phyloP scores from a whole-genome alignment of 2,113 vertebrate genomes.

The Regulus satrapa region DNA sequence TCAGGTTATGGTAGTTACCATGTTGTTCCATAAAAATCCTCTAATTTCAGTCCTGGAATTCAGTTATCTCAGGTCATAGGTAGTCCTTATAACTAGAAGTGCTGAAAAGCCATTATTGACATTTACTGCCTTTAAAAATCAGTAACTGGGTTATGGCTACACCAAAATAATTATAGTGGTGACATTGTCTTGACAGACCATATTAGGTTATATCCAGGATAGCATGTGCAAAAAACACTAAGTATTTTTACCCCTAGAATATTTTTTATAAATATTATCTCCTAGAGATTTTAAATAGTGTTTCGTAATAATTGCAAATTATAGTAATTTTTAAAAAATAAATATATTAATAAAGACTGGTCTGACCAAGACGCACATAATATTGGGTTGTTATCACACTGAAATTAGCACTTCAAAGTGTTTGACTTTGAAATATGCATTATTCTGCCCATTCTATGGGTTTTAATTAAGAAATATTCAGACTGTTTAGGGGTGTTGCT shows the following conservation, averaged over 20 bases:
- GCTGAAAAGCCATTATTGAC: neutral
- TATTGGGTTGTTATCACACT: too few relatives aligned
- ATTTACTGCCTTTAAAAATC: neutral
- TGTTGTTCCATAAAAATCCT: neutral
- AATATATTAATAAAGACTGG: neutral
- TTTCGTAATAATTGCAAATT: neutral
- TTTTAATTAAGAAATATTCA: neutral
- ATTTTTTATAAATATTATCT: neutral
- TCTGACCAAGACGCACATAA: neutral
- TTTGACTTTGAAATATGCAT: neutral
- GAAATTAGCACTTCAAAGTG: neutral
- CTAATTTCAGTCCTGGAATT: neutral
- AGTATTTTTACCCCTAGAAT: neutral
- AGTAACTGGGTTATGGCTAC: neutral
- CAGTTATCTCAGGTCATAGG: neutral
- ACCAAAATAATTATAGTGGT: neutral
- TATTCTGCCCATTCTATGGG: neutral
- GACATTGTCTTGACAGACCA: neutral
- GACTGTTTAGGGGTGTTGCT: neutral
- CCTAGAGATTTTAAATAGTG: neutral
- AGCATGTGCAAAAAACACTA: neutral
- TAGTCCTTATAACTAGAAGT: neutral
- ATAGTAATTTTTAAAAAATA: neutral
- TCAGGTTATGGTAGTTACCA: neutral
- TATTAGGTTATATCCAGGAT: neutral